Percentiles rank a stretch among this genome's conserved stretches.
Evolutionary conservation across 2,113 vertebrate genomes (phyloP).

Genomic region (Gobiocypris rarus): DNA sequence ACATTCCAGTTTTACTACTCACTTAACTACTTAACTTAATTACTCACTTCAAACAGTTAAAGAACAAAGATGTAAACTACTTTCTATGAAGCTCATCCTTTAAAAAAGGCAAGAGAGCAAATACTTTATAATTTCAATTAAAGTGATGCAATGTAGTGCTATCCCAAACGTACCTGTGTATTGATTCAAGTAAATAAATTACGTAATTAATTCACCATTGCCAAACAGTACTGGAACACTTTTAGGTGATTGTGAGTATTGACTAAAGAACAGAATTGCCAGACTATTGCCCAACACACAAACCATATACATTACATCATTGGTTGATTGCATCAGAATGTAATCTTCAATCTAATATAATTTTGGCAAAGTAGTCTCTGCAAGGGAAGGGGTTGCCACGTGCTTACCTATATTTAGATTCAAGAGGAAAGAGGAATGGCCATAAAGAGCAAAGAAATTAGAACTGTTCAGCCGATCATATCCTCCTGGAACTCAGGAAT

Average conservation of each 20-base stretch:
- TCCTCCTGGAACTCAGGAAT: not conserved
- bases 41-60: too few relatives aligned
- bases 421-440: not conserved
- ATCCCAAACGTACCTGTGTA: not conserved
- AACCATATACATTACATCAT: not conserved
- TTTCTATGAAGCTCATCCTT: not conserved
- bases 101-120: not conserved
- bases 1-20: not conserved
- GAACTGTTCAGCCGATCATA: not conserved
- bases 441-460: not conserved
- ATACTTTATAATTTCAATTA: not conserved
- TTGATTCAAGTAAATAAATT: not conserved
- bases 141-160: not conserved
- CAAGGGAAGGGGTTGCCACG: not conserved
- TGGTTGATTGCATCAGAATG: not conserved
- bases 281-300: not conserved
- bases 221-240: not conserved
- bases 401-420: conserved; percentile 9
- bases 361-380: not conserved
- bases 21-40: too few relatives aligned
- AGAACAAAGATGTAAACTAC: not conserved
- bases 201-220: not conserved
- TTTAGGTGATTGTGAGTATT: too few relatives aligned
- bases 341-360: not conserved
- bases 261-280: not conserved